A percentile compares a stretch with the other conserved stretches of the same genome.
Evolutionary conservation across 2,113 vertebrate species (phyloP).

Genomic region (Gnathonemus longibarbis): DNA sequence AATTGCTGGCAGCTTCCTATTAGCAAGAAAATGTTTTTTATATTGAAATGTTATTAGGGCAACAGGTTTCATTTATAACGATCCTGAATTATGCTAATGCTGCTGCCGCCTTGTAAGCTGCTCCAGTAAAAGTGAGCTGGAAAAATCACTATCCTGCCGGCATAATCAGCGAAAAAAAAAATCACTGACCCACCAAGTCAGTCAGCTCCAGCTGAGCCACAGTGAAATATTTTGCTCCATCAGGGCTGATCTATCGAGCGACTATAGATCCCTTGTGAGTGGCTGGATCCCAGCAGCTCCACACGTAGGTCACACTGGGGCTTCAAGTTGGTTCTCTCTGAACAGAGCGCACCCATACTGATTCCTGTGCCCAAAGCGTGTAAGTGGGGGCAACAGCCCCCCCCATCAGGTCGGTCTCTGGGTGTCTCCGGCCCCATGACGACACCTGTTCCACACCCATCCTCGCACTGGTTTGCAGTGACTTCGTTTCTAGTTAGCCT

Average conservation of each 20-base stretch:
- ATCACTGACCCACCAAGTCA: background rate
- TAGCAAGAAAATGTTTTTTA: background rate
- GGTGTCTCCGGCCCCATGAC: background rate
- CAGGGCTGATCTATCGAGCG: background rate
- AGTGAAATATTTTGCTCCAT: background rate
- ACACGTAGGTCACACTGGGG: background rate
- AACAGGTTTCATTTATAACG: background rate
- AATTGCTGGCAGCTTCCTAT: background rate
- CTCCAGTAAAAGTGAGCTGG: background rate
- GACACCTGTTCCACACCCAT: background rate
- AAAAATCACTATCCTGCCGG: background rate
- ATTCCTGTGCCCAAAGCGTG: background rate
- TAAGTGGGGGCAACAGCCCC: background rate
- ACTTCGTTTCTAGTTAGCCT: constrained; percentile 41
- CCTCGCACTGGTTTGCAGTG: background rate
- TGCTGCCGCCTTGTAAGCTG: background rate
- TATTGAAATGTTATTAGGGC: background rate
- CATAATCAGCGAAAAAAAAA: background rate
- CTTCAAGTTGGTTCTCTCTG: background rate
- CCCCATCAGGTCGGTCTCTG: background rate
- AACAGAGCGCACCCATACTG: background rate
- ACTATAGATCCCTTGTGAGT: background rate
- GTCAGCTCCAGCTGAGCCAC: background rate
- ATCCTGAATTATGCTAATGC: background rate
- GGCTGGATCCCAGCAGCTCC: background rate